Percentiles rank a stretch among this genome's conserved stretches.
Conservation (phyloP, 2,888 invertebrate genomes). For the Parnassius apollo region DNA sequence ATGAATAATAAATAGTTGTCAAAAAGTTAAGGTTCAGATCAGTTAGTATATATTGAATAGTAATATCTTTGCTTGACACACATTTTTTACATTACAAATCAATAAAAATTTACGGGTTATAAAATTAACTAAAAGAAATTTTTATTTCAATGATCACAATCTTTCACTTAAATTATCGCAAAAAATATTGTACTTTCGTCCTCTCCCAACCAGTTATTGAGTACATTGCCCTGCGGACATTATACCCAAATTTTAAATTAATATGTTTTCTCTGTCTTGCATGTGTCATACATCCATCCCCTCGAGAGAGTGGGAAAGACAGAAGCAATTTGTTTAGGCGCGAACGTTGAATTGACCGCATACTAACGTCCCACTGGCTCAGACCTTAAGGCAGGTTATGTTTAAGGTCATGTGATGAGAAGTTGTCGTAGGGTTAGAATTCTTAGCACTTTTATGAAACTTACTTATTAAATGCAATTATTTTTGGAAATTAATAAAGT, state of each 20-base stretch:
- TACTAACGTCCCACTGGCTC: conserved; percentile 64
- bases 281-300: conserved; percentile 34
- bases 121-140: conserved; percentile 7
- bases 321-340: conserved; percentile 55
- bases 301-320: conserved; percentile 47
- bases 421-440: conserved; percentile 62
- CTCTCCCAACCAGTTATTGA: conserved; percentile 72
- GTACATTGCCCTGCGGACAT: conserved; percentile 71
- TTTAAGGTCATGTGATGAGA: conserved; percentile 54
- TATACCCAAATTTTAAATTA: conserved; percentile 70
- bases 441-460: not conserved
- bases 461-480: no score
- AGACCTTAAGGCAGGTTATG: conserved; percentile 78
- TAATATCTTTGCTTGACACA: no score
- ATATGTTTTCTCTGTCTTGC: conserved; percentile 55
- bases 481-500: no score
- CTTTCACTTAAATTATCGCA: conserved; percentile 62
- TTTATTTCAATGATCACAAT: conserved; percentile 36
- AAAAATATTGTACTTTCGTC: conserved; percentile 77
- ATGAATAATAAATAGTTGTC: no score
- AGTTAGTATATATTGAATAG: no score
- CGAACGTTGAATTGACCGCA: conserved; percentile 52
- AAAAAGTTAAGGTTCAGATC: no score
- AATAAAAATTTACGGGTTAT: not conserved
- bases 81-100: no score